phyloP scores from a whole-genome alignment of 2,797 vertebrate genomes.

The Anableps anableps region DNA sequence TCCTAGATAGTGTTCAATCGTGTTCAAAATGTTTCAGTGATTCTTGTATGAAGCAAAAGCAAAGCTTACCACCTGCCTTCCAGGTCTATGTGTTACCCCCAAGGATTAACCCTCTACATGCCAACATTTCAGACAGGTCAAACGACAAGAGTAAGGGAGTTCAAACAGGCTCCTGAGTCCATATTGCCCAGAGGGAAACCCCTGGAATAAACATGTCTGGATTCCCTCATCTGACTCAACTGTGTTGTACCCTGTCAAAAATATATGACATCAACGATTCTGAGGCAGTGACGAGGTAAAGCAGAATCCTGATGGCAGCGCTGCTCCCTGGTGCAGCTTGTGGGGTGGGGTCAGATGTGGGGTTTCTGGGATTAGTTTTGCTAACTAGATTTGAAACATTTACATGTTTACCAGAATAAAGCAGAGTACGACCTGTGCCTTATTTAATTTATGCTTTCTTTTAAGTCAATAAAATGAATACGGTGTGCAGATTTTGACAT shows the following conservation, averaged over 20 bases:
- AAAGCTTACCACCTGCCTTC: conserved; percentile 15
- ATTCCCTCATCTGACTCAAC: conserved; percentile 62
- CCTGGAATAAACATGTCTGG: conserved; percentile 53
- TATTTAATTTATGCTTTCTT: conserved; percentile 1
- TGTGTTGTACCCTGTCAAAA: conserved; percentile 49
- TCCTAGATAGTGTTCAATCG: background rate
- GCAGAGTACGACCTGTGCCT: background rate
- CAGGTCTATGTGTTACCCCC: conserved; percentile 25
- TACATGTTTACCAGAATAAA: conserved; percentile 45
- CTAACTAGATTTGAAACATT: conserved; percentile 52
- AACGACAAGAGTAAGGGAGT: conserved; percentile 46
- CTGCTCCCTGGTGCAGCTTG: conserved; percentile 36
- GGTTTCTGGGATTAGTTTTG: conserved; percentile 56
- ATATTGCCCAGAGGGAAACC: conserved; percentile 57
- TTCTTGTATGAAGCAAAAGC: background rate
- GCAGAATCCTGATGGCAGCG: conserved; percentile 51
- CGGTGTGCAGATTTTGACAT: background rate
- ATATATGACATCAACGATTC: conserved; percentile 56
- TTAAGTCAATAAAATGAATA: background rate
- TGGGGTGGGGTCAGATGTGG: conserved; percentile 54
- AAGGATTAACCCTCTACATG: conserved; percentile 36
- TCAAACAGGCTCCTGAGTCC: conserved; percentile 60
- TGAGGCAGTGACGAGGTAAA: conserved; percentile 51
- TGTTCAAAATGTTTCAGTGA: background rate
- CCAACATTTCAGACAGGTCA: conserved; percentile 54